Conservation (phyloP, 2,797 vertebrate genomes). For the Pangasius larnaudii region DNA sequence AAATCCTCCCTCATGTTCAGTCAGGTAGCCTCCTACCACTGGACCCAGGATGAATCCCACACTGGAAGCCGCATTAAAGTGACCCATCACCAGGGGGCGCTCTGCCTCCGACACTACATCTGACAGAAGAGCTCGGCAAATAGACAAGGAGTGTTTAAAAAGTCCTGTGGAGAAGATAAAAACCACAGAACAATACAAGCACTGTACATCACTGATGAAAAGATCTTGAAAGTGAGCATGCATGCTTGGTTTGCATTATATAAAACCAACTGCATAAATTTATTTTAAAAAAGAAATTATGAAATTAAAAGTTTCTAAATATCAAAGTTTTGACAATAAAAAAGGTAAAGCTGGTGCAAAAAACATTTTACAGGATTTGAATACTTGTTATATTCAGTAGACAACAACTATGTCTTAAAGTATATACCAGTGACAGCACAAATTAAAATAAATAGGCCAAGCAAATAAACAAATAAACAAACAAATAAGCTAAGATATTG, state of each 20-base stretch:
- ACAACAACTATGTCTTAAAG: background rate
- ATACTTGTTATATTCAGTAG: background rate
- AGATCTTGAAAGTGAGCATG: background rate
- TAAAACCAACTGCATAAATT: background rate
- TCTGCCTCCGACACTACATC: conserved; percentile 89
- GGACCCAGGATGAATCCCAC: conserved; percentile 96
- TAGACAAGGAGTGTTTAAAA: conserved; percentile 96
- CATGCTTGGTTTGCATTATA: background rate
- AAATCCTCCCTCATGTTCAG: conserved; percentile 89
- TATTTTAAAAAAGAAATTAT: background rate
- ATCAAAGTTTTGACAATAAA: background rate
- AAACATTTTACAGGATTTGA: background rate
- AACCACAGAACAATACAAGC: background rate
- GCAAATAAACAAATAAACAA: background rate
- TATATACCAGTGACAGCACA: background rate
- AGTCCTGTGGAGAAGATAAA: conserved; percentile 77
- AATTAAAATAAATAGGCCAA: background rate
- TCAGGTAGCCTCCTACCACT: conserved; percentile 90
- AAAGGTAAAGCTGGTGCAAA: background rate
- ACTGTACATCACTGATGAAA: background rate
- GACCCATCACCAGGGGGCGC: conserved; percentile 90
- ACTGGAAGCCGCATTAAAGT: conserved; percentile 89
- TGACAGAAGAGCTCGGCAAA: conserved; percentile 93
- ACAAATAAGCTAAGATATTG: background rate
- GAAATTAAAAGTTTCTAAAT: background rate